Percentiles rank a stretch among this genome's conserved stretches.
phyloP scores from a whole-genome alignment of 2,113 vertebrate species.

The Ceratotherium simum region DNA sequence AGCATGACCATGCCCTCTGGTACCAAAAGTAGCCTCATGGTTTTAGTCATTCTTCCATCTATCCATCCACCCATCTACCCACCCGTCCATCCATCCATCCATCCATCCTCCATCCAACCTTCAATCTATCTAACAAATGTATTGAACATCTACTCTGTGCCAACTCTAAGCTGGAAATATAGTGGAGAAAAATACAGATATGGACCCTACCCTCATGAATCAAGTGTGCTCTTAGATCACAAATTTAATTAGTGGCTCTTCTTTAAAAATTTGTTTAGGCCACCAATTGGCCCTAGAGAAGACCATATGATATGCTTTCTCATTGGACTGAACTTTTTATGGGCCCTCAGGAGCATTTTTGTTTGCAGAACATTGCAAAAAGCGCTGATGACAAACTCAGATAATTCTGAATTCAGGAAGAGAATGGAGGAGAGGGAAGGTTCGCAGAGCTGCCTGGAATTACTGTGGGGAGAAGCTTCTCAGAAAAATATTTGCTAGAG shows the following conservation, averaged over 20 bases:
- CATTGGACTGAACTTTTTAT: not conserved
- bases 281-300: not conserved
- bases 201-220: not conserved
- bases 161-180: not conserved
- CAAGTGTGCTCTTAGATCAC: not conserved
- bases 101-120: not conserved
- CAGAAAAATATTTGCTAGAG: not conserved
- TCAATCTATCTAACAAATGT: not conserved
- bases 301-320: not conserved
- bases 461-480: not conserved
- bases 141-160: not conserved
- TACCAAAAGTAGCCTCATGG: not conserved
- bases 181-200: not conserved
- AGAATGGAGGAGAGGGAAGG: not conserved
- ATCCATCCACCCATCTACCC: no score
- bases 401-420: not conserved
- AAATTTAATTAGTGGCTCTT: slow-evolving; percentile 9
- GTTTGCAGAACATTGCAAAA: not conserved
- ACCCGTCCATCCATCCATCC: not conserved
- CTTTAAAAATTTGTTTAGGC: not conserved
- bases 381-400: not conserved
- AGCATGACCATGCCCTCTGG: not conserved
- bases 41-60: not conserved
- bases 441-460: not conserved
- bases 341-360: not conserved